Evolutionary conservation across 2,797 vertebrate genomes (phyloP), one percentile per base, ranked within the genome.

Genomic region (Galaxias olidus): DNA sequence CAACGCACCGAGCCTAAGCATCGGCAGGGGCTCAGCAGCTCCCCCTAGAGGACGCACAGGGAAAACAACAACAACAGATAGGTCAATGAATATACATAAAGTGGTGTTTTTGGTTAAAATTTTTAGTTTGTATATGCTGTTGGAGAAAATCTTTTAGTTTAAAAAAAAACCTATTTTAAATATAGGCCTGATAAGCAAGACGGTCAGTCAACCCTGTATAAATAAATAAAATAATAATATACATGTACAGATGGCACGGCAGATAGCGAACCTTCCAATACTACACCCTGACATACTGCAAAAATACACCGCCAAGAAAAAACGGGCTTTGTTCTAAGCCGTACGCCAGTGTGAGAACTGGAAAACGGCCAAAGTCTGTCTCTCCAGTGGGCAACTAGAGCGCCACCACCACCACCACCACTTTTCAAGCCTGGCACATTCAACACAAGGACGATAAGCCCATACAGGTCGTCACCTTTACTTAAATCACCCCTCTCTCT

Each of bases 1-100:
- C 91, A 93, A 70, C 93, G 92, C 63, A 94, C 92, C 0, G 93
- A 94, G 51, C 93, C 93, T 14, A 89, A 88, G 42, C 93, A 94
- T 64, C 93, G 92, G 75, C 93, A 94, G 1, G 92, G 93, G 68
- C 90, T 93, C 82, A 93, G 68, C 70, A 92, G 82, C 81, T 91
- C 92, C 71, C 90, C 92, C 91, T 93, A 72, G 55, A 59, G 81
- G 63, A 65, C 43, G 56, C 6, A 71, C 8, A 7, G 15, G 14
- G 44, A 4, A 52, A 18, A 49, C 4, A 45, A 45, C 59, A 6
- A 43, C 4, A 59, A 0, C 13, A 47, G 15, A 4, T n/a, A 57
- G 11, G 30, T 30, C 30, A 61, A 43, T 60, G 41, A 44, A 14
- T 43, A 15, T 14, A 57, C 49, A 50, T 14, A 14, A 30, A 30